Base-by-base conservation (phyloP, 2,113 vertebrate species). In the Sinosuthora webbiana region DNA sequence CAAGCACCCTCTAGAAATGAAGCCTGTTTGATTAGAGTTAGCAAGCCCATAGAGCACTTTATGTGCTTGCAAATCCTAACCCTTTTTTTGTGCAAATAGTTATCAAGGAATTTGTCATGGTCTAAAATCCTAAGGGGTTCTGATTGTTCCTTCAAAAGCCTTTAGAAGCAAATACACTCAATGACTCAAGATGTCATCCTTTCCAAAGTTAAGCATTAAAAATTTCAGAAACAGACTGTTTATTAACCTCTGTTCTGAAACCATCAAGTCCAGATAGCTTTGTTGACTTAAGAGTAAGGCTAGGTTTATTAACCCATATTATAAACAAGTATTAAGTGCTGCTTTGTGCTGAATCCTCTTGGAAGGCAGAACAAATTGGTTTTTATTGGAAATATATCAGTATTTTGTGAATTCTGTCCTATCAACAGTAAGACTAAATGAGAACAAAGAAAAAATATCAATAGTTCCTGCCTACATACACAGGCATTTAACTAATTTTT, bases 191-290 rank as follows among this genome's bases (percentile, higher is more conserved):
- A 59, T 67, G 42, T 64, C 71, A 89, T 27, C 21, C 35, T 82
- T 94, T 94, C 30, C 62, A 70, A 93, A 73, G 24, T 55, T 71
- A 83, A 50, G 11, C 3, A 27, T 39, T 82, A 74, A 93, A 75
- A 9, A 44, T 81, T 81, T 95, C 62, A 83, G 41, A 41, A 77
- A 76, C 62, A 81, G 6, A 41, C 44, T 86, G 56, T 91, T 95
- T 92, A 87, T 95, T 89, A 95, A 92, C 23, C 50, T 94, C 56
- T 92, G 45, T 45, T 87, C 90, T 84, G 42, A 92, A 90, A 65
- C 39, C 27, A 68, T 85, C 47, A 91, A 70, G 31, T 56, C 22
- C 2, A 6, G 24, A 55, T 47, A 86, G 3, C 27, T 86, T 89
- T 91, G 62, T 86, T 80, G 83, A 88, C 74, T 67, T 94, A 56